A percentile compares a stretch with the other conserved stretches of the same genome.
Evolutionary conservation across 2,797 vertebrate genomes (phyloP).

Genomic region (Kryptolebias ocellatus): DNA sequence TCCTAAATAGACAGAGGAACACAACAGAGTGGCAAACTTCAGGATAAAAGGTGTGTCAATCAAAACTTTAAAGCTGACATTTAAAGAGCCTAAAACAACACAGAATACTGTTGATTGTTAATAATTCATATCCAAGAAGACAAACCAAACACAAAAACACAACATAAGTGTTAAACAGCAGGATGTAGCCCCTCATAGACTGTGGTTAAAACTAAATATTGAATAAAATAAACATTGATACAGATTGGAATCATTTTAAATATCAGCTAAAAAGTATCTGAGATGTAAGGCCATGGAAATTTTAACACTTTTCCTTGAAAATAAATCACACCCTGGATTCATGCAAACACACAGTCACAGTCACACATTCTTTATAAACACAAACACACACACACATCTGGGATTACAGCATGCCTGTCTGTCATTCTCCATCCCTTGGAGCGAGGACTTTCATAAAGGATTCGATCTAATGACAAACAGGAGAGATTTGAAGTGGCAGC

Average conservation of each 20-base stretch:
- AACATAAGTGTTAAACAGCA: no score
- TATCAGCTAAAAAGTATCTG: background rate
- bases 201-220: background rate
- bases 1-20: no score
- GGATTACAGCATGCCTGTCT: slow-evolving; percentile 40
- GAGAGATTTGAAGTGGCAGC: slow-evolving; percentile 64
- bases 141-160: no score
- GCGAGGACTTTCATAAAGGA: slow-evolving; percentile 58
- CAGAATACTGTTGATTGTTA: no score
- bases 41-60: no score
- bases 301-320: slow-evolving; percentile 26
- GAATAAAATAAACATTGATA: background rate
- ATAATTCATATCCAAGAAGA: no score
- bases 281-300: slow-evolving; percentile 7
- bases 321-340: slow-evolving; percentile 46
- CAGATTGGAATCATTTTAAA: background rate
- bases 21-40: no score
- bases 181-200: no score
- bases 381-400: slow-evolving; percentile 21
- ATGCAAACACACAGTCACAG: slow-evolving; percentile 15
- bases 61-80: no score
- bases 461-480: slow-evolving; percentile 63
- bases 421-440: slow-evolving; percentile 46
- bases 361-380: slow-evolving; percentile 8
- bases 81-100: no score